Evolutionary conservation across 1,140 invertebrate species (phyloP), one percentile per base, ranked within the genome.

Genomic region (Elymnias hypermnestra): DNA sequence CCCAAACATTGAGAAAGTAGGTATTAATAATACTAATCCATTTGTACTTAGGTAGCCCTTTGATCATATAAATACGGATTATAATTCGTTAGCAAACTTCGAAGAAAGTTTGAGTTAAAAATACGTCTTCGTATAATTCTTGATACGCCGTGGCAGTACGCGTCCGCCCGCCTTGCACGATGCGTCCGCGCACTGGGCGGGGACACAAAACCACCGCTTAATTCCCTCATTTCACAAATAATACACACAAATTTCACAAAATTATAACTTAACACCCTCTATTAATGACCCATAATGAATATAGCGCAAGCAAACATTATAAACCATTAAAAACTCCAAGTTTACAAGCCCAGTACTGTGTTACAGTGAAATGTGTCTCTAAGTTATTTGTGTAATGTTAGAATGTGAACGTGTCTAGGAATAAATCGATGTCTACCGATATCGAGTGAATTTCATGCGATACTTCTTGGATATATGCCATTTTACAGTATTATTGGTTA

Each of bases 91-190:
- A 54, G 15, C 33, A 44, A 26, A 21, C 35, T 19, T 22, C 43
- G 47, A 45, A 57, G 61, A 60, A 72, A 73, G 58, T 65, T 44
- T 40, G 50, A 63, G 72, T 77, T 83, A 83, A 74, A 83, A 83
- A 83, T 83, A 83, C 59, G 40, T 51, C 12, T 60, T 79, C 75
- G 79, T 70, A 63, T 44, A 23, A 28, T 59, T 79, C 79, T 76
- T 53, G 15, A 31, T 54, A 64, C 46, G 63, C 55, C 75, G 75
- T 40, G 50, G 28, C 45, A 74, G 77, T 75, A 48, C 60, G 63
- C 68, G 58, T 53, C 69, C 72, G 76, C 71, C 76, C 72, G 70
- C 73, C 72, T 53, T 44, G 28, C 38, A 33, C 43, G 45, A 57
- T 62, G 75, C 73, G 67, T 53, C 53, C 52, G 72, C 72, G 64